Base-by-base conservation (phyloP, 2,797 vertebrate species). In the Chrysocyon brachyurus region DNA sequence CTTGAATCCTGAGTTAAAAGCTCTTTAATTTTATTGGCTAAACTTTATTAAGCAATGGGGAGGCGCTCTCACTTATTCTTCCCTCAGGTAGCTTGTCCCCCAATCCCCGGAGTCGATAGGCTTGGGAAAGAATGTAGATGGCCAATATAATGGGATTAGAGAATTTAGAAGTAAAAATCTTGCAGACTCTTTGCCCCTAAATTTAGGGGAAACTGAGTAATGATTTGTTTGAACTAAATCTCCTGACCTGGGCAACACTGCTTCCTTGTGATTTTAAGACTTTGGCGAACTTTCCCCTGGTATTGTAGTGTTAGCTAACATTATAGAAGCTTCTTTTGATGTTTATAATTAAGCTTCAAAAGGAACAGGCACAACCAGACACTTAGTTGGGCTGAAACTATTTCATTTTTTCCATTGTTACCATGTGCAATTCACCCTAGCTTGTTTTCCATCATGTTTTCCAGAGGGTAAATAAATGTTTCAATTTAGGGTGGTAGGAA, bases 321-420 rank as follows among this genome's bases (percentile, higher is more conserved):
- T 97, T 97, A 97, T 97, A 97, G 72, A 97, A 88, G 95, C 93
- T 97, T 96, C 92, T 28, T 79, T n/a, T 77, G 57, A 94, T 28
- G 33, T 59, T 57, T 97, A 82, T 97, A 98, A 98, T 98, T 98
- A 97, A 93, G 22, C 96, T 97, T 98, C 96, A 98, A 97, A 97
- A 85, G 49, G 26, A 90, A 82, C 14, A 75, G 40, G 36, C 68
- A 94, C 90, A 78, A n/a, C 64, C 84, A 96, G 61, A n/a, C 73
- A 66, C 85, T 95, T 89, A 97, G 22, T 36, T 94, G 40, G 40
- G 59, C 40, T 96, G 93, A 73, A 91, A 90, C 66, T 78, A 66
- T 92, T 89, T 77, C 28, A 31, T 79, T 77, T 63, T 90, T 21
- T 31, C n/a, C 57, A 81, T 59, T 97, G 83, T 77, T 77, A 84